These are phyloP conservation scores for Formica selysi DNA, from an alignment of 1,140 invertebrate species.

Conservation along the genomic window DNA sequence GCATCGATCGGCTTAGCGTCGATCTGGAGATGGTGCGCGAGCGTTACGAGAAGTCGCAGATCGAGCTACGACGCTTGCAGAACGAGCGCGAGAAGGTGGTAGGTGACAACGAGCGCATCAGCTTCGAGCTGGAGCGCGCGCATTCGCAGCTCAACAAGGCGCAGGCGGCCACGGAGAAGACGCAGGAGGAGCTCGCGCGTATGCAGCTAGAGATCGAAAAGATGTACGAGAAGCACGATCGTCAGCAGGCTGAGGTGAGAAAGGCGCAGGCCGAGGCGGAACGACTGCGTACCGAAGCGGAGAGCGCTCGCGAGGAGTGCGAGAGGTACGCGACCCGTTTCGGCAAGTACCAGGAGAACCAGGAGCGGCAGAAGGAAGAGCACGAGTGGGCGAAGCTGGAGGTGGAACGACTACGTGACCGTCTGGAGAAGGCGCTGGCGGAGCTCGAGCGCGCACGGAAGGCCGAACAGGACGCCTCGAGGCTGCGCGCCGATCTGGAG, in stretches of 20 bases:
- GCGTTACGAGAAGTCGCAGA: slow-evolving; percentile 95
- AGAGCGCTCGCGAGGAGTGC: slow-evolving; percentile 90
- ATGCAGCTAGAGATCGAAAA: slow-evolving; percentile 96
- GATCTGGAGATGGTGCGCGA: slow-evolving; percentile 95
- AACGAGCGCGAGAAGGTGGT: slow-evolving; percentile 95
- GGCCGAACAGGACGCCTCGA: slow-evolving; percentile 89
- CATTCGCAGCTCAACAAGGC: slow-evolving; percentile 94
- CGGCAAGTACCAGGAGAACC: slow-evolving; percentile 92
- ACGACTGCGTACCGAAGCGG: slow-evolving; percentile 90
- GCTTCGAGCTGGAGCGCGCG: slow-evolving; percentile 94
- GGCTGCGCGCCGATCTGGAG: slow-evolving; percentile 91
- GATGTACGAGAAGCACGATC: slow-evolving; percentile 96
- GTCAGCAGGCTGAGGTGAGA: slow-evolving; percentile 92
- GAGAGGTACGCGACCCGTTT: slow-evolving; percentile 92
- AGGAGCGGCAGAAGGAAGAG: slow-evolving; percentile 92
- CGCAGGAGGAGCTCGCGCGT: slow-evolving; percentile 94
- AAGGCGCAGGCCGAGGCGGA: slow-evolving; percentile 93
- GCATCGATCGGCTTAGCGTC: slow-evolving; percentile 92
- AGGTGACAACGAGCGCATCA: slow-evolving; percentile 93
- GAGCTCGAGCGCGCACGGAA: slow-evolving; percentile 92
- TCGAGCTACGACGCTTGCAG: slow-evolving; percentile 93
- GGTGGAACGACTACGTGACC: slow-evolving; percentile 93
- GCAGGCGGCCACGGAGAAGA: slow-evolving; percentile 94
- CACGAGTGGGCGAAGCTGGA: slow-evolving; percentile 93
- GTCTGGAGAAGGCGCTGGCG: slow-evolving; percentile 92